phyloP scores from a whole-genome alignment of 2,888 invertebrate genomes.

The Leucania comma region DNA sequence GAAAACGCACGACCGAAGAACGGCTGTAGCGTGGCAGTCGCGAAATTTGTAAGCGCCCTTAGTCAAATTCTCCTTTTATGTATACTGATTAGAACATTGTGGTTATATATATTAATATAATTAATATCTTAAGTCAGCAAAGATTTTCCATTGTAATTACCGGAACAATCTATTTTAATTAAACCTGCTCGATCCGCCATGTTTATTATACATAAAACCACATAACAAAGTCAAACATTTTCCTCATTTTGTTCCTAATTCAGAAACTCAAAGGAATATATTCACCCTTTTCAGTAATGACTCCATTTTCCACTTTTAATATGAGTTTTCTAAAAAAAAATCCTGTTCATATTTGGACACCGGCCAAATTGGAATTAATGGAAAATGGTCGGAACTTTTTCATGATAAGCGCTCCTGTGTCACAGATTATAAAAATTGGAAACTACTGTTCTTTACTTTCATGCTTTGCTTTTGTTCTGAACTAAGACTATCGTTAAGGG shows the following conservation, averaged over 20 bases:
- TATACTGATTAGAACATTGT: too few relatives aligned
- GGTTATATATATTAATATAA: too few relatives aligned
- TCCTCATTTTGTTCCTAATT: conserved; percentile 30
- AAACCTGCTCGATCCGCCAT: conserved; percentile 57
- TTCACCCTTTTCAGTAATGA: conserved; percentile 37
- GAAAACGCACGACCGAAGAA: too few relatives aligned
- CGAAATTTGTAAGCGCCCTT: too few relatives aligned
- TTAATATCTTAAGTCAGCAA: neutral
- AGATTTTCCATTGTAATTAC: conserved; percentile 39
- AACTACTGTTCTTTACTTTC: conserved; percentile 39
- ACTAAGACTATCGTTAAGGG: conserved; percentile 1
- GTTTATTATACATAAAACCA: conserved; percentile 20
- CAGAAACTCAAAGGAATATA: conserved; percentile 38
- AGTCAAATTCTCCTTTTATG: too few relatives aligned
- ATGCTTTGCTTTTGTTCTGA: conserved; percentile 30
- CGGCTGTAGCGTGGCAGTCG: too few relatives aligned
- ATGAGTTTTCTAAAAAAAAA: conserved; percentile 43
- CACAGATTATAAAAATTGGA: conserved; percentile 51
- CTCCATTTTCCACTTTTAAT: conserved; percentile 55
- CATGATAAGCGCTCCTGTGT: conserved; percentile 48
- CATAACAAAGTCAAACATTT: conserved; percentile 9
- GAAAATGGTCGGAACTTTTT: conserved; percentile 59
- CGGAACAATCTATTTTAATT: conserved; percentile 65
- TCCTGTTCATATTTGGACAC: conserved; percentile 53
- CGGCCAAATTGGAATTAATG: conserved; percentile 68